Base-by-base conservation (phyloP, 2,888 invertebrate genomes). In the Coleophora flavipennella region DNA sequence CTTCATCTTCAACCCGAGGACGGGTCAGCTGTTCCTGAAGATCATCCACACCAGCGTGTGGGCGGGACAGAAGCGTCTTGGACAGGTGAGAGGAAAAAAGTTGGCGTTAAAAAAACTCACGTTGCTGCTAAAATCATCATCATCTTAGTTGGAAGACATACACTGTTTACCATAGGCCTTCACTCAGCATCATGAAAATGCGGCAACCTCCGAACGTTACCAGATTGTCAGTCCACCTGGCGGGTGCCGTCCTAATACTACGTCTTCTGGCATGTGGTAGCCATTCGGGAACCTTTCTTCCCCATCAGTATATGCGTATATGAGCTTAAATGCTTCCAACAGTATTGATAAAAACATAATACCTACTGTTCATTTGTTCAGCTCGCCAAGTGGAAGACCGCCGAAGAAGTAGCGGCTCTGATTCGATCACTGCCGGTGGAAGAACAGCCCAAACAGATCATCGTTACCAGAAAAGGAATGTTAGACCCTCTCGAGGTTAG, bases 31-130 rank as follows among this genome's bases (percentile, higher is more conserved):
- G 36, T 99, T 99, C 88, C 87, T 99, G 53, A 99, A 99, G 86
- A 99, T 99, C 62, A 99, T 99, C 76, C 99, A 99, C 78, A 99
- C 99, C 0, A 98, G 97, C 4, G 99, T 99, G 35, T 99, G 99
- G 99, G 99, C 99, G 0, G 99, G 99, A 31, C 99, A 99, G 83
- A 99, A 99, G 79, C 99, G 99, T 94, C 88, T 99, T 7, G 98
- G 98, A 62, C 98, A 97, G 87, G 90, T 91, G 58, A 53, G 38
- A 20, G 8, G 32, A n/a, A 35, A 11, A 12, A 6, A 36, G 28
- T 35, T 34, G 1, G 40, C 28, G 31, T 28, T 10, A n/a, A n/a
- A n/a, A n/a, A n/a, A n/a, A n/a, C n/a, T n/a, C n/a, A n/a, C n/a
- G n/a, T n/a, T n/a, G n/a, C n/a, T n/a, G n/a, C n/a, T n/a, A n/a